phyloP scores from a whole-genome alignment of 2,113 vertebrate genomes.

The Motacilla alba region DNA sequence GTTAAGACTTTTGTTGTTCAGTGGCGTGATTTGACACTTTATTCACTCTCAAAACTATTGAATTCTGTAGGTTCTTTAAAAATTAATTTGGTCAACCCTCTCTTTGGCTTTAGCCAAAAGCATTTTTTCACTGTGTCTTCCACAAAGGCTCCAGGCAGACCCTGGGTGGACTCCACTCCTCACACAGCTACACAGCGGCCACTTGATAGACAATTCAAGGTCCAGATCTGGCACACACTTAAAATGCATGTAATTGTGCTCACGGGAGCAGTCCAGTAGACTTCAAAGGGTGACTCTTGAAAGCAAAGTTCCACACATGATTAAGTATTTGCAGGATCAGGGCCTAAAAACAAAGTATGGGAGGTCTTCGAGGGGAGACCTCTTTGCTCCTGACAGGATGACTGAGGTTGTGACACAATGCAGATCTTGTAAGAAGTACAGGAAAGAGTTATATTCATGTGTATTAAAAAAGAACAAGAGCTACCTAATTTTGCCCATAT shows the following conservation, averaged over 20 bases:
- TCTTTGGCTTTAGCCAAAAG: background rate
- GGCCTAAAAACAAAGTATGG: background rate
- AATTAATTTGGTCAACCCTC: background rate
- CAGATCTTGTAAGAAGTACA: background rate
- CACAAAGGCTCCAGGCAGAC: background rate
- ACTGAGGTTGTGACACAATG: background rate
- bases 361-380: background rate
- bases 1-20: background rate
- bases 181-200: background rate
- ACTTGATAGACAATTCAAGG: background rate
- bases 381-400: background rate
- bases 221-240: background rate
- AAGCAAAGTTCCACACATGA: background rate
- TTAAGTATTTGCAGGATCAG: constrained; percentile 19
- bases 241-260: background rate
- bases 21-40: background rate
- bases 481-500: background rate
- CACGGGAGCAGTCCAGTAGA: background rate
- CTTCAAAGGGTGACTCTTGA: constrained; percentile 11
- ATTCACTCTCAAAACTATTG: background rate
- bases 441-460: background rate
- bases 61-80: background rate
- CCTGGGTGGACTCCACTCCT: background rate
- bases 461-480: background rate
- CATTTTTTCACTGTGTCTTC: background rate